A percentile compares a stretch with the other conserved stretches of the same genome.
These are phyloP conservation scores for Chaetodon auriga DNA, from an alignment of 2,113 vertebrate genomes.

Conservation along the genomic window DNA sequence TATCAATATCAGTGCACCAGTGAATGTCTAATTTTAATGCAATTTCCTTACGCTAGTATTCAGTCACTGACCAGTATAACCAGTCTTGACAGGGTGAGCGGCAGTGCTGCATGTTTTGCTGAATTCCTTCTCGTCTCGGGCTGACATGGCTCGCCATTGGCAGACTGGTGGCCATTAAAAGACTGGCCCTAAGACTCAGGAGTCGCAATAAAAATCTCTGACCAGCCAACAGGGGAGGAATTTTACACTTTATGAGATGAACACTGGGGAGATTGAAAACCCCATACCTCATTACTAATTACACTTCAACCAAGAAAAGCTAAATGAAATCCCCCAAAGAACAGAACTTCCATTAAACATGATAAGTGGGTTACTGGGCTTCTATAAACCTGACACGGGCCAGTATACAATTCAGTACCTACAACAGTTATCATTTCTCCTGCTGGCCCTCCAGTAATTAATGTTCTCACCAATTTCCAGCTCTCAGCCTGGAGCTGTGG, in stretches of 20 bases:
- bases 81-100: conserved; percentile 15
- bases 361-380: conserved; percentile 69
- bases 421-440: conserved; percentile 42
- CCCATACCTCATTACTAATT: conserved; percentile 70
- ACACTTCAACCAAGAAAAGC: conserved; percentile 64
- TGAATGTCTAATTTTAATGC: conserved; percentile 6
- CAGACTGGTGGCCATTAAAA: conserved; percentile 52
- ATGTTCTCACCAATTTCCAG: conserved; percentile 53
- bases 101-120: conserved; percentile 6
- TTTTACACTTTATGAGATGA: conserved; percentile 55
- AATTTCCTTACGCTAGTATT: neutral
- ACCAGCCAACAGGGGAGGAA: conserved; percentile 17
- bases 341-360: conserved; percentile 72
- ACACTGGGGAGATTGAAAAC: conserved; percentile 53
- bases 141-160: conserved; percentile 31
- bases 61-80: conserved; percentile 1
- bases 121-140: conserved; percentile 27
- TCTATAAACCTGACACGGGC: conserved; percentile 65
- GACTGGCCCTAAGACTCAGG: conserved; percentile 53
- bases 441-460: conserved; percentile 64
- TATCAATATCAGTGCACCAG: conserved; percentile 7
- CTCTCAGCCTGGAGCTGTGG: conserved; percentile 33
- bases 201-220: conserved; percentile 63
- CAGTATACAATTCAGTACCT: conserved; percentile 57
- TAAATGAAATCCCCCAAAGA: conserved; percentile 60